A percentile compares a stretch with the other conserved stretches of the same genome.
Conservation (phyloP, 2,113 vertebrate genomes). For the Labeo catla region DNA sequence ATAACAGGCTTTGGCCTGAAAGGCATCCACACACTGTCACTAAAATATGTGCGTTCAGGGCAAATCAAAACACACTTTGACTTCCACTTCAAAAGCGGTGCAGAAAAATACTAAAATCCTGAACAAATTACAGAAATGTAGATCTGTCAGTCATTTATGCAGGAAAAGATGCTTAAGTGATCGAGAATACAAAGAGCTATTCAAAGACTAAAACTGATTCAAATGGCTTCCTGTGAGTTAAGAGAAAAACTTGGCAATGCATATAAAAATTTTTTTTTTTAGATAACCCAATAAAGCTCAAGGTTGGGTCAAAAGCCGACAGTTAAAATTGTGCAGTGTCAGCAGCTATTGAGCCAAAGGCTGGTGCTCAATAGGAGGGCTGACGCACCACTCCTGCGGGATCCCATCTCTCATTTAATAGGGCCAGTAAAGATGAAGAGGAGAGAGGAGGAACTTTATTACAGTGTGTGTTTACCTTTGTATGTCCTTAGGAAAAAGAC, state of each 20-base stretch:
- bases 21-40: constrained; percentile 23
- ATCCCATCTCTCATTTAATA: constrained; percentile 65
- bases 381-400: constrained; percentile 58
- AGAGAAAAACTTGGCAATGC: background rate
- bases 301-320: background rate
- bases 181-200: background rate
- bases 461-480: constrained; percentile 4
- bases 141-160: background rate
- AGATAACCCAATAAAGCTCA: constrained; percentile 10
- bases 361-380: constrained; percentile 51
- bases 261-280: background rate
- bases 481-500: background rate
- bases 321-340: constrained; percentile 59
- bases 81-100: background rate
- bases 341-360: constrained; percentile 56
- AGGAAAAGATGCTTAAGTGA: background rate
- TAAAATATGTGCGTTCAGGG: constrained; percentile 29
- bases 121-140: background rate
- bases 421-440: constrained; percentile 63
- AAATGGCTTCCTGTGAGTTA: background rate
- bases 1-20: constrained; percentile 37
- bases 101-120: background rate
- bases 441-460: constrained; percentile 67
- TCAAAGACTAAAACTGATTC: background rate
- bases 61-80: constrained; percentile 33